Percentiles rank a stretch among this genome's conserved stretches.
Conservation (phyloP, 2,888 invertebrate species). For the Pseudococcus viburni region DNA sequence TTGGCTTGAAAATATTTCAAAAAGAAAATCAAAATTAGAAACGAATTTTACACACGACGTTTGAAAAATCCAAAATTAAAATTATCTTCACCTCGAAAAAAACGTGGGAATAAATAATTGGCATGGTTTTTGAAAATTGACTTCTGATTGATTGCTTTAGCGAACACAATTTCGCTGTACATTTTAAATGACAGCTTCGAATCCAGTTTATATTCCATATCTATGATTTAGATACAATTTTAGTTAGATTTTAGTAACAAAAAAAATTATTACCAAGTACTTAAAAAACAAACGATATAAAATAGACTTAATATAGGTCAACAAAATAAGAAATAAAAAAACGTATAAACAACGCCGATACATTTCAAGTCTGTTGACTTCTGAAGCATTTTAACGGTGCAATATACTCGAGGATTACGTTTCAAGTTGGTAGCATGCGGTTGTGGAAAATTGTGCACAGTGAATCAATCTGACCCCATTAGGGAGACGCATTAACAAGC, state of each 20-base stretch:
- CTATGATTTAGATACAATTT: no score
- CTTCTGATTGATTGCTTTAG: no score
- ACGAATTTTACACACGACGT: no score
- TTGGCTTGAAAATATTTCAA: no score
- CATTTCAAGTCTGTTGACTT: conserved; percentile 36
- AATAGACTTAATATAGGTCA: neutral
- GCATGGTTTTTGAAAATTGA: no score
- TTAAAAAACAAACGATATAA: neutral
- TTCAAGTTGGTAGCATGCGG: conserved; percentile 37
- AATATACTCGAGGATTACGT: conserved; percentile 47
- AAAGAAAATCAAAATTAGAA: no score
- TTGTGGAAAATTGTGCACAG: conserved; percentile 73
- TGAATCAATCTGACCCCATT: conserved; percentile 98
- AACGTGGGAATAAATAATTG: no score
- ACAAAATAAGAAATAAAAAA: neutral
- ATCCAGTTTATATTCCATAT: no score
- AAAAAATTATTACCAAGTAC: neutral
- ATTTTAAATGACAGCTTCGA: no score
- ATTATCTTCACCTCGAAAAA: no score
- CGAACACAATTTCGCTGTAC: no score
- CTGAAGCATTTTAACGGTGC: conserved; percentile 13
- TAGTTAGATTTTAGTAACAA: neutral
- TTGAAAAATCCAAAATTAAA: no score
- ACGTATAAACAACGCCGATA: neutral
- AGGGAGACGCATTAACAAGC: conserved; percentile 91